Conservation (phyloP, 2,797 vertebrate genomes). For the Phoxinus dragarum region DNA sequence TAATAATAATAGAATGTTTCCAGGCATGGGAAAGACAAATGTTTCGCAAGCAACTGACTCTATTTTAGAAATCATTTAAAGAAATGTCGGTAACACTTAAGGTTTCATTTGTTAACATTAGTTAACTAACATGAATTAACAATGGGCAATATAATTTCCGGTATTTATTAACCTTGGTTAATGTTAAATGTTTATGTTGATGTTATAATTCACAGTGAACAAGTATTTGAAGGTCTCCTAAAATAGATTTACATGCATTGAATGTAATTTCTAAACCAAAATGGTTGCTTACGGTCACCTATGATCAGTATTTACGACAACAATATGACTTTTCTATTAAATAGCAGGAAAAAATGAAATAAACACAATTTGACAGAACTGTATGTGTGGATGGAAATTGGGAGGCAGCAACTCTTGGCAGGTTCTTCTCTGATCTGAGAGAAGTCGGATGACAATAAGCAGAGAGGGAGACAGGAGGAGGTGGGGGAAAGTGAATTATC, state of each 20-base stretch:
- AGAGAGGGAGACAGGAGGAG: slow-evolving; percentile 56
- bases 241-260: neutral
- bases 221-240: neutral
- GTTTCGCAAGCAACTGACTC: neutral
- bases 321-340: neutral
- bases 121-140: no score
- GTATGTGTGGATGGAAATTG: slow-evolving; percentile 7
- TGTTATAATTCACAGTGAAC: no score
- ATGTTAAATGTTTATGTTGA: no score
- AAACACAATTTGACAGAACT: neutral
- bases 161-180: no score
- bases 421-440: slow-evolving; percentile 43
- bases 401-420: neutral
- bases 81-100: neutral
- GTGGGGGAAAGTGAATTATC: slow-evolving; percentile 71
- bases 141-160: no score
- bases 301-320: neutral
- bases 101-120: no score
- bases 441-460: slow-evolving; percentile 42
- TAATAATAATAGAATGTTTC: neutral
- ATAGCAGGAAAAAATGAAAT: neutral
- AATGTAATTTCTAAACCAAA: no score
- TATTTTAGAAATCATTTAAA: neutral
- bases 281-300: no score
- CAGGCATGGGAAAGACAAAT: neutral